Evolutionary conservation across 2,113 vertebrate species (phyloP).

Genomic region (Poicephalus gulielmi): DNA sequence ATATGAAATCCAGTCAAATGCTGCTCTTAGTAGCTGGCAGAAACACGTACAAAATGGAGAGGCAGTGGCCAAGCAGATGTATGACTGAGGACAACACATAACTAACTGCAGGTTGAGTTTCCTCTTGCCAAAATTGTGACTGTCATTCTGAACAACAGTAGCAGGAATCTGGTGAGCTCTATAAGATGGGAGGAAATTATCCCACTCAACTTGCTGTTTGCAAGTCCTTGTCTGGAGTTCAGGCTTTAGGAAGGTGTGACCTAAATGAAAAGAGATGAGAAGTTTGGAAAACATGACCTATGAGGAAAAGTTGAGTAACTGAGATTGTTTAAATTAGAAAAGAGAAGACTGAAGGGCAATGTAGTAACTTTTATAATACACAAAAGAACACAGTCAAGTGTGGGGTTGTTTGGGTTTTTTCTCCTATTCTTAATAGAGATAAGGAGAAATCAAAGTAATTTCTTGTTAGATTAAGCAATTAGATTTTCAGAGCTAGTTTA

Average conservation of each 20-base stretch:
- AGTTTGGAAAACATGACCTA: not conserved
- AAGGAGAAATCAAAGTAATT: not conserved
- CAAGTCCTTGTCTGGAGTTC: not conserved
- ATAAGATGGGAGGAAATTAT: not conserved
- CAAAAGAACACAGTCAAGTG: not conserved
- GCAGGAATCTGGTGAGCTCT: not conserved
- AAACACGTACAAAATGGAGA: not conserved
- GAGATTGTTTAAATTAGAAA: not conserved
- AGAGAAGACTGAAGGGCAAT: not conserved
- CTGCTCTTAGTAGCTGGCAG: not conserved
- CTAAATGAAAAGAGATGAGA: not conserved
- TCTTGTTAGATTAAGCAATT: not conserved
- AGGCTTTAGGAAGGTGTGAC: not conserved
- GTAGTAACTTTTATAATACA: not conserved
- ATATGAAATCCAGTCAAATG: not conserved
- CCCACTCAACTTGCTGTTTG: not conserved
- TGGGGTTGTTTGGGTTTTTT: not conserved
- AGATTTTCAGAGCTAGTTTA: not conserved
- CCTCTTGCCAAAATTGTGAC: not conserved
- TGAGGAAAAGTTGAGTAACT: not conserved
- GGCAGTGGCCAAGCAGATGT: not conserved
- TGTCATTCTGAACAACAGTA: not conserved
- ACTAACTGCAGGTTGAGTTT: not conserved
- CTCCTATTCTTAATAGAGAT: not conserved
- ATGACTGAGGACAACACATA: not conserved